Evolutionary conservation across 2,113 vertebrate genomes (phyloP), one percentile per base, ranked within the genome.

Genomic region (Nycticebus coucang): DNA sequence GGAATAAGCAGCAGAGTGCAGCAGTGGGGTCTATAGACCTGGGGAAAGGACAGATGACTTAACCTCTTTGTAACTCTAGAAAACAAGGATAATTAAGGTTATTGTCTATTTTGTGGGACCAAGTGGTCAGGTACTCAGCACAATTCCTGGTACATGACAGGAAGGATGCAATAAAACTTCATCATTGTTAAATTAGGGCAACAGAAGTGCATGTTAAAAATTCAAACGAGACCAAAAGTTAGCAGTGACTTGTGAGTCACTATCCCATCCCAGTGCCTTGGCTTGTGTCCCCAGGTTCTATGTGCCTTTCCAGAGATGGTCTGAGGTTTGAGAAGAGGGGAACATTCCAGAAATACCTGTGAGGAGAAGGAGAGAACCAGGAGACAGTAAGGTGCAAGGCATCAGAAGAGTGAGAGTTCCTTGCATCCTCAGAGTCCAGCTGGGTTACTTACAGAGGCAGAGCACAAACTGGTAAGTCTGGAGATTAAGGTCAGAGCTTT

Each of bases 381-480:
- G 24, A 19, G 53, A 12, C 28, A 50, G 15, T 10, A 26, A 71
- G 35, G 50, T 21, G 37, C 24, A 15, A 45, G 19, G 13, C 6
- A 0, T 11, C 33, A 4, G 13, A 2, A 26, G 22, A n/a, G 35
- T 22, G 7, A 4, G 6, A 45, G 10, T 5, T 2, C 3, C 60
- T 26, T 75, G 33, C 12, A 50, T 55, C 35, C 72, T 14, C 3
- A 45, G 45, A 37, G 35, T 60, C 7, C 15, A 2, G 4, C 37
- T 15, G 19, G 82, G 80, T 64, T 57, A 37, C 77, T 30, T 22
- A 4, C 26, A 68, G 37, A 37, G 17, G 26, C 9, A 18, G 75
- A 59, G 62, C 35, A 78, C 62, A 26, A n/a, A 5, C n/a, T 4
- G 66, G 2, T 57, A 6, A 41, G 11, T 28, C 7, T 4, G 2